A percentile compares a stretch with the other conserved stretches of the same genome.
These are phyloP conservation scores for Rynchops niger DNA, from an alignment of 2,113 vertebrate genomes.

Conservation along the genomic window DNA sequence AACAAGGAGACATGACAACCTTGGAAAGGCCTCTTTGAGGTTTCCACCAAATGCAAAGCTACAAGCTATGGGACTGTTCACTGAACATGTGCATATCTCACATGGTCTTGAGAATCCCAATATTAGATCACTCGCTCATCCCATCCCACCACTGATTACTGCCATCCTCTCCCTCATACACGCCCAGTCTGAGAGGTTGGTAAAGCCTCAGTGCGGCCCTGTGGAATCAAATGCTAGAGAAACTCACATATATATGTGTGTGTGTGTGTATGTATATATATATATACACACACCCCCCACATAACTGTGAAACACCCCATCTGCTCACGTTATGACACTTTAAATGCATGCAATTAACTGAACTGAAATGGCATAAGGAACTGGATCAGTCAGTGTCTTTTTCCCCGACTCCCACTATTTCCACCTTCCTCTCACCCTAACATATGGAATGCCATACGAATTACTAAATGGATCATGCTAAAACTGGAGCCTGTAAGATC, in stretches of 20 bases:
- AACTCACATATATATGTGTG: neutral
- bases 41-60: neutral
- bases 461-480: constrained; percentile 46
- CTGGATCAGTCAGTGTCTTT: constrained; percentile 30
- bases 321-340: constrained; percentile 49
- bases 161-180: neutral
- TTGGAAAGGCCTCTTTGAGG: neutral
- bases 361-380: constrained; percentile 43
- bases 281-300: neutral
- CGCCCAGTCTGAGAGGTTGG: accelerated
- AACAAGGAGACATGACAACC: neutral
- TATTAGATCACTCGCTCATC: neutral
- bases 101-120: accelerated
- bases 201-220: neutral
- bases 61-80: neutral
- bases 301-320: constrained; percentile 56
- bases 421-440: constrained; percentile 59
- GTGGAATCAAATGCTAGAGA: neutral
- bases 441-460: constrained; percentile 50
- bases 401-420: neutral
- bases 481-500: neutral
- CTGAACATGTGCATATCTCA: accelerated
- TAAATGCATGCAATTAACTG: constrained; percentile 37
- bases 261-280: accelerated
- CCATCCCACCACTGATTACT: neutral